Evolutionary conservation across 2,113 vertebrate species (phyloP).

Genomic region (Sarotherodon lohbergeri): DNA sequence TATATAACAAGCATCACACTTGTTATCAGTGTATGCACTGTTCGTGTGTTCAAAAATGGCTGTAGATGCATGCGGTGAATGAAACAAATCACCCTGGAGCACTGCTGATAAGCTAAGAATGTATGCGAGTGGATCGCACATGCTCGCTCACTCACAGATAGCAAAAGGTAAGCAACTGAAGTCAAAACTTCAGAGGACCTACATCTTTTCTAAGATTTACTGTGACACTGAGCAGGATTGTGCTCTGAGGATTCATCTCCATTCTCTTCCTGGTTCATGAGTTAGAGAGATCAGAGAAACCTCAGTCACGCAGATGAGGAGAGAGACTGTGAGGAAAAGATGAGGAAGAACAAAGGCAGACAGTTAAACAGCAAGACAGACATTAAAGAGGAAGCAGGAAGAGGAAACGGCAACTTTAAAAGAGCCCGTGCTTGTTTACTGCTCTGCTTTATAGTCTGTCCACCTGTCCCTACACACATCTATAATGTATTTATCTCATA

Average conservation of each 20-base stretch:
- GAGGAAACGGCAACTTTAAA: not conserved
- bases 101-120: not conserved
- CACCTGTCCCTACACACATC: not conserved
- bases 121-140: not conserved
- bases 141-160: not conserved
- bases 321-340: not conserved
- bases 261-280: not conserved
- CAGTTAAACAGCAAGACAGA: not conserved
- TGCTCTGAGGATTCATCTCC: not conserved
- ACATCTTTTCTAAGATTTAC: not conserved
- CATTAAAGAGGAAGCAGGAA: not conserved
- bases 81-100: not conserved
- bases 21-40: not conserved
- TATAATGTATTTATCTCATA: not conserved
- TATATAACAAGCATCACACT: not conserved
- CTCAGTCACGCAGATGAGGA: not conserved
- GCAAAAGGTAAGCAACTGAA: not conserved
- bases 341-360: not conserved
- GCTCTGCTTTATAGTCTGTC: not conserved
- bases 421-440: not conserved
- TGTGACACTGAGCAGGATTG: slow-evolving; percentile 23
- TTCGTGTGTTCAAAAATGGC: not conserved
- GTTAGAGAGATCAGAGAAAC: not conserved
- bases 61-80: not conserved
- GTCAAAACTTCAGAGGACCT: not conserved